phyloP scores from a whole-genome alignment of 2,797 vertebrate genomes.

The Anabas testudineus region DNA sequence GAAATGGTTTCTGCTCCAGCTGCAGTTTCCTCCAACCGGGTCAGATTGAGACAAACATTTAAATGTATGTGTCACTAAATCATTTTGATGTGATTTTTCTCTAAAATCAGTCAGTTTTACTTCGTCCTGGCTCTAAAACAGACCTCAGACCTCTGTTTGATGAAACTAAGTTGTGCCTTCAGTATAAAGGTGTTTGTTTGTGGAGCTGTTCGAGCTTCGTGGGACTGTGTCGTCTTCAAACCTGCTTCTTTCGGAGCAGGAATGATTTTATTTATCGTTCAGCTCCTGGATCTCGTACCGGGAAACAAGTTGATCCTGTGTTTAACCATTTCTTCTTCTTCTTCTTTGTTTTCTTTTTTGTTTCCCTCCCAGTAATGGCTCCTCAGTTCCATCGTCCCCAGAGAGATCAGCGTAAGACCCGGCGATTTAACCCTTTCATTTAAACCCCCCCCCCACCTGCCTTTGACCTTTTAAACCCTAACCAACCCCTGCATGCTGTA shows the following conservation, averaged over 20 bases:
- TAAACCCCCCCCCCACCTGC: constrained; percentile 17
- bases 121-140: too few species aligned
- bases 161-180: not conserved
- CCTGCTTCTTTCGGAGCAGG: too few species aligned
- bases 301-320: not conserved
- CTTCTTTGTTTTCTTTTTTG: constrained; percentile 40
- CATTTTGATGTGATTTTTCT: too few species aligned
- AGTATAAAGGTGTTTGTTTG: too few species aligned
- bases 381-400: constrained; percentile 71
- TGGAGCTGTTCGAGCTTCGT: too few species aligned
- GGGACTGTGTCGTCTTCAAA: too few species aligned
- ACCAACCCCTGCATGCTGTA: constrained; percentile 63
- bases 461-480: constrained; percentile 30
- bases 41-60: too few species aligned
- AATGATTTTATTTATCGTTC: not conserved
- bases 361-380: constrained; percentile 81
- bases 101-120: too few species aligned
- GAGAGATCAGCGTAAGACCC: constrained; percentile 82
- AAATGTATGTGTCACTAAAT: too few species aligned
- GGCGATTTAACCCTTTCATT: constrained; percentile 39
- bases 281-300: not conserved
- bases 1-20: not conserved
- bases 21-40: too few species aligned
- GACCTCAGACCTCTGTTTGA: not conserved
- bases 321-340: constrained; percentile 53